A percentile compares a stretch with the other conserved stretches of the same genome.
Conservation (phyloP, 2,113 vertebrate species). For the Lagenorhynchus albirostris region DNA sequence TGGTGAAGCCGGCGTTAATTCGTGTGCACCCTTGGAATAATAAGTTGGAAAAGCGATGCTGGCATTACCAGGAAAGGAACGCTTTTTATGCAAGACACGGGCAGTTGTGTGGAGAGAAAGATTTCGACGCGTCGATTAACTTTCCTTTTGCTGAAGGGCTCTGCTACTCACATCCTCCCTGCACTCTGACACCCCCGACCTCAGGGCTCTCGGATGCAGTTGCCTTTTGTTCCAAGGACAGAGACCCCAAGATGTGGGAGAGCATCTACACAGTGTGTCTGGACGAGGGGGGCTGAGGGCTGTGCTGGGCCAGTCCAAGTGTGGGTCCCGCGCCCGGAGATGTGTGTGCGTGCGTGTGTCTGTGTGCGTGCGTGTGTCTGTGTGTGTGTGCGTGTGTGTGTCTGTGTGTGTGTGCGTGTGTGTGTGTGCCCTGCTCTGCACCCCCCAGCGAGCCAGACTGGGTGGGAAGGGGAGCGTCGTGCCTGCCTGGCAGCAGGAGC, state of each 20-base stretch:
- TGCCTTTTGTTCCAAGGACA: neutral
- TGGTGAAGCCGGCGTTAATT: neutral
- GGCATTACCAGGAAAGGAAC: neutral
- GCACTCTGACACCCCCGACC: rapidly evolving
- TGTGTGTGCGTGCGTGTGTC: neutral
- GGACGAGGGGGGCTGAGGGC: neutral
- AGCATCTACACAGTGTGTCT: rapidly evolving
- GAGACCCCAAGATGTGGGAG: neutral
- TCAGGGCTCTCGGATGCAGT: no score
- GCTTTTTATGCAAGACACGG: neutral
- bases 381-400: neutral
- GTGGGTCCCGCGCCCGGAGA: neutral
- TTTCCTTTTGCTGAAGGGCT: neutral
- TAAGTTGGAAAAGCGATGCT: no score
- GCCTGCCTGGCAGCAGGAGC: neutral
- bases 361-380: rapidly evolving
- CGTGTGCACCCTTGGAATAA: no score
- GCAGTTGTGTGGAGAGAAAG: neutral
- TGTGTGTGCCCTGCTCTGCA: no score
- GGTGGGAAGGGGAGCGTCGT: neutral
- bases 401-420: no score
- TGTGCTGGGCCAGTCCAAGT: neutral
- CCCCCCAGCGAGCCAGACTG: neutral
- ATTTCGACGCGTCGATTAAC: neutral
- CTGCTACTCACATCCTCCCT: rapidly evolving